Percentiles rank a stretch among this genome's conserved stretches.
Conservation (phyloP, 2,797 vertebrate species). For the Pseudotriccus pelzelni region DNA sequence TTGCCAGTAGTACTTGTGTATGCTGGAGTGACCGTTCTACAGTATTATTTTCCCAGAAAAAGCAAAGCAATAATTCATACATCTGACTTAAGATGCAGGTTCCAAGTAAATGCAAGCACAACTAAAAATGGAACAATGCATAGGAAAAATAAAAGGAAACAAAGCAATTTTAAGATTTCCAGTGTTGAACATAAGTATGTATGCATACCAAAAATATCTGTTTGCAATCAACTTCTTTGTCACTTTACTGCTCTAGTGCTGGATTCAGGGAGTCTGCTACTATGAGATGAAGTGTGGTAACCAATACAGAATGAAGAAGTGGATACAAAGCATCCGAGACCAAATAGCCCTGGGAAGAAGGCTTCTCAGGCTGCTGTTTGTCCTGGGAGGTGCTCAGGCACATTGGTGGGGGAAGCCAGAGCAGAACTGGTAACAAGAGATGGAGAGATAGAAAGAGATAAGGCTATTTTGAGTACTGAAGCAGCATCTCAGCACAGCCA, state of each 20-base stretch:
- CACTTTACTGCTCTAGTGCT: constrained; percentile 2
- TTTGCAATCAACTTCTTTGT: constrained; percentile 41
- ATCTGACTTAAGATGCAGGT: neutral
- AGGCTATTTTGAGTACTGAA: neutral
- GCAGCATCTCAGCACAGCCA: neutral
- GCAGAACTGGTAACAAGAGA: neutral
- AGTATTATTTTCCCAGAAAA: constrained; percentile 51
- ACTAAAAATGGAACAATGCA: constrained; percentile 32
- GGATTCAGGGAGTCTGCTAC: neutral
- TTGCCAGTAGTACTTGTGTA: constrained; percentile 34
- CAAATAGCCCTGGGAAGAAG: neutral
- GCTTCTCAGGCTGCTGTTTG: neutral
- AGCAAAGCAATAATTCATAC: constrained; percentile 31
- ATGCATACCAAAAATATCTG: neutral
- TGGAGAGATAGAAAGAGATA: neutral
- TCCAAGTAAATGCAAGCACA: constrained; percentile 27
- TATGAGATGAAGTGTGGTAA: neutral
- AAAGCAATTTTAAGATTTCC: constrained; percentile 20
- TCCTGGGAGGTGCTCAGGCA: neutral
- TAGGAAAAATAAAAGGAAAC: neutral
- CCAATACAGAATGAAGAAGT: neutral
- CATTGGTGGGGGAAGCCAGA: neutral
- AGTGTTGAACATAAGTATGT: neutral
- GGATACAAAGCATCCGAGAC: neutral
- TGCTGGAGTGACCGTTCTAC: neutral